Evolutionary conservation across 2,797 vertebrate genomes (phyloP), one percentile per base, ranked within the genome.

Genomic region (Eremophila alpestris): DNA sequence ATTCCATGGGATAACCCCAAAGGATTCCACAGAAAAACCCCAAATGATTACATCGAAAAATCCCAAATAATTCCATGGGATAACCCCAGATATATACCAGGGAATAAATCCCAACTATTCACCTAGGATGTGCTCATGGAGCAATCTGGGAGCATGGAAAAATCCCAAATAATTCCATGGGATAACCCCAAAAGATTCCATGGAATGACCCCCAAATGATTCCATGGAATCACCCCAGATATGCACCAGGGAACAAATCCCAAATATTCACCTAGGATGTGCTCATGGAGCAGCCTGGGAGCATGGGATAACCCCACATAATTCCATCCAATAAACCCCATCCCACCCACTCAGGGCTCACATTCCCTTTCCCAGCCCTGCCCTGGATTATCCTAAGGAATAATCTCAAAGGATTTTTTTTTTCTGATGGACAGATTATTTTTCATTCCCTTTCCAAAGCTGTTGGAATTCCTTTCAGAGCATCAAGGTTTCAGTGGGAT

Each of bases 281-380:
- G n/a, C n/a, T n/a, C n/a, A n/a, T n/a, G n/a, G n/a, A n/a, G n/a
- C n/a, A n/a, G n/a, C n/a, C n/a, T n/a, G n/a, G n/a, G n/a, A n/a
- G n/a, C n/a, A n/a, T n/a, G n/a, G n/a, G n/a, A n/a, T n/a, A n/a
- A n/a, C n/a, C n/a, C n/a, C n/a, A n/a, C n/a, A n/a, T n/a, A n/a
- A n/a, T n/a, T n/a, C n/a, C n/a, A n/a, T n/a, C n/a, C n/a, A 43
- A 80, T 1, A 43, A 82, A 30, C 11, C n/a, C 36, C 67, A 16
- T 7, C 24, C 49, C 4, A 4, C 2, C 24, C 45, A 1, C 8
- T 3, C 2, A 43, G 12, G 29, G 54, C 1, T 20, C 3, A 2
- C n/a, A 2, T 13, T 27, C 41, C 34, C n/a, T 16, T 27, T 11
- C 48, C 55, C 6, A 51, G 36, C 73, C 46, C n/a, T 64, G 32